Evolutionary conservation across 2,797 vertebrate genomes (phyloP), one percentile per base, ranked within the genome.

Genomic region (Poecilia velifera): DNA sequence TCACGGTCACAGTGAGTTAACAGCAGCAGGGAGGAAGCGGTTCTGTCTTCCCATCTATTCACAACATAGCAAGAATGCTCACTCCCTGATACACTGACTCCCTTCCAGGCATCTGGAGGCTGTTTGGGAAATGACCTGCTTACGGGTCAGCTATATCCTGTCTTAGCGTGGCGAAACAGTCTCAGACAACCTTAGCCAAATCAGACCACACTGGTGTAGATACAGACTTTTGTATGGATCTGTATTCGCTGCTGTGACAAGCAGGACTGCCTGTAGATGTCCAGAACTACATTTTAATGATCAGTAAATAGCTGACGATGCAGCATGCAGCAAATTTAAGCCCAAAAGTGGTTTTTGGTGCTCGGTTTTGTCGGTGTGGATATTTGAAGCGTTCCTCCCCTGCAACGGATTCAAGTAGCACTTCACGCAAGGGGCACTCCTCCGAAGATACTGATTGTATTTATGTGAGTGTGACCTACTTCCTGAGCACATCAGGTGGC

Each of bases 401-500:
- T 77, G 70, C 20, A 73, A 82, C 36, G 72, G 49, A 87, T 82
- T 72, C 77, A 80, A 78, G 62, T 16, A 81, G 78, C 76, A 46
- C 79, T 77, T 76, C 77, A 77, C 76, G 82, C 81, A 76, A 77
- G 13, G 10, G 84, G 74, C 89, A 88, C 78, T 59, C 75, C 82
- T 92, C 88, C 89, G 91, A 86, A 89, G 89, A 92, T 90, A 90
- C 87, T n/a, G 0, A 55, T 57, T 55, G 82, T 74, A 74, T 84
- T 70, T 79, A 82, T 81, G 81, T 18, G 77, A 55, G 79, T 73
- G 81, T 92, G 90, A 93, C 88, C 93, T 87, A 93, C 82, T 91
- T 94, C 82, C 81, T 71, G 85, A 85, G 90, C 82, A 91, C 87
- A 91, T 94, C 89, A 93, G 90, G 90, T 91, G 88, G 77, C 88